Evolutionary conservation across 1,140 invertebrate species (phyloP).

Genomic region (Ganaspis sp.): DNA sequence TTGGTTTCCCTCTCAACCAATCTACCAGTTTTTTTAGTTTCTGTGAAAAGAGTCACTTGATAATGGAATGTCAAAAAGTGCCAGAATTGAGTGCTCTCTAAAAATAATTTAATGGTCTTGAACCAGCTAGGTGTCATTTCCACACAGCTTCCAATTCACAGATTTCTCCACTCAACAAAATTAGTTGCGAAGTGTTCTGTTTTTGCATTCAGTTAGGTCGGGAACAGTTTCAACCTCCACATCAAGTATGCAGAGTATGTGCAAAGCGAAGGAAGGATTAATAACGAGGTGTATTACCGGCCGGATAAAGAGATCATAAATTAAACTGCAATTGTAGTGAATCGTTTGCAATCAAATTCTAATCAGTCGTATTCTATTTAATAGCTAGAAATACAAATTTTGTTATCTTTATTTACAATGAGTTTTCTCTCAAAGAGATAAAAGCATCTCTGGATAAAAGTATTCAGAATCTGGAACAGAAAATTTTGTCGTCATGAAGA

Average conservation of each 20-base stretch:
- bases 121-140: not conserved
- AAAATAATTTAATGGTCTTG: not conserved
- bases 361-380: too few relatives aligned
- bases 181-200: constrained; percentile 13
- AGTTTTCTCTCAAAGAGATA: too few relatives aligned
- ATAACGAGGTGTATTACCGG: not conserved
- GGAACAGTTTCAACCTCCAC: not conserved
- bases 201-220: not conserved
- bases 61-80: not conserved
- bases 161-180: not conserved
- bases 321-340: not conserved
- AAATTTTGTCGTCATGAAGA: too few relatives aligned
- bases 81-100: not conserved
- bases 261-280: constrained; percentile 1
- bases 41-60: not conserved
- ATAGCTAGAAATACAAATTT: not conserved
- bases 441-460: too few relatives aligned
- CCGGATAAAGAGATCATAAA: not conserved
- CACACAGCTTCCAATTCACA: constrained; percentile 1
- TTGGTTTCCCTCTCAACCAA: too few relatives aligned
- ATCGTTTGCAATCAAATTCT: too few relatives aligned
- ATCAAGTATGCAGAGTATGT: not conserved
- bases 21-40: not conserved
- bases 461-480: too few relatives aligned
- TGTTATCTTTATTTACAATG: too few relatives aligned